Conservation (phyloP, 2,888 invertebrate genomes). For the Pycnomerus fuliginosus region DNA sequence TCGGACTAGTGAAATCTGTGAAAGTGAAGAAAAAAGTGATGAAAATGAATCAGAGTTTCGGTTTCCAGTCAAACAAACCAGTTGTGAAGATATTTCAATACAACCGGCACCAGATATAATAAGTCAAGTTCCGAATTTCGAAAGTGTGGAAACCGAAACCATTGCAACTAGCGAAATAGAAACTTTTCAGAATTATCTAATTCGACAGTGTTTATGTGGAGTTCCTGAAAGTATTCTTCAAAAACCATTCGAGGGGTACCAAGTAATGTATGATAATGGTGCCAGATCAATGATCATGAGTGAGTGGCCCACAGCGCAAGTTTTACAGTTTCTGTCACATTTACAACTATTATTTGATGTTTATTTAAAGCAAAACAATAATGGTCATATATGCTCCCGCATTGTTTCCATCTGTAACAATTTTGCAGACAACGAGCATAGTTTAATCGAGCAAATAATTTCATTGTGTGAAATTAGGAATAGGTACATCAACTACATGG, state of each 20-base stretch:
- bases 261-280: constrained; percentile 54
- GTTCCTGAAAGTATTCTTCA: constrained; percentile 69
- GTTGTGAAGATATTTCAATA: constrained; percentile 34
- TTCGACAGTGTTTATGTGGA: constrained; percentile 77
- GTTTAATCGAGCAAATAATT: constrained; percentile 81
- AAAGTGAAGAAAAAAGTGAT: constrained; percentile 24
- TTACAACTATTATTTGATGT: constrained; percentile 82
- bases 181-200: constrained; percentile 63
- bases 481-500: constrained; percentile 78
- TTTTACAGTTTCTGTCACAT: constrained; percentile 78
- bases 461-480: constrained; percentile 76
- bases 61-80: constrained; percentile 13
- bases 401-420: constrained; percentile 79
- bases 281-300: constrained; percentile 56
- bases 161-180: too few species aligned
- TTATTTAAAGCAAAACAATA: constrained; percentile 79
- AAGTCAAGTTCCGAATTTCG: constrained; percentile 5
- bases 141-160: constrained; percentile 21
- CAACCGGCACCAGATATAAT: constrained; percentile 40
- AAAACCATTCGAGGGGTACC: constrained; percentile 69
- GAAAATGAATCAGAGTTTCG: constrained; percentile 17
- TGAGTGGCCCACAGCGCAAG: constrained; percentile 66
- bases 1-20: constrained; percentile 30
- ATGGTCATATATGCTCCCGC: constrained; percentile 78
- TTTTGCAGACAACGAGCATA: constrained; percentile 76